These are phyloP conservation scores for Tauraco hartlaubi DNA, from an alignment of 2,797 vertebrate species.

Conservation along the genomic window DNA sequence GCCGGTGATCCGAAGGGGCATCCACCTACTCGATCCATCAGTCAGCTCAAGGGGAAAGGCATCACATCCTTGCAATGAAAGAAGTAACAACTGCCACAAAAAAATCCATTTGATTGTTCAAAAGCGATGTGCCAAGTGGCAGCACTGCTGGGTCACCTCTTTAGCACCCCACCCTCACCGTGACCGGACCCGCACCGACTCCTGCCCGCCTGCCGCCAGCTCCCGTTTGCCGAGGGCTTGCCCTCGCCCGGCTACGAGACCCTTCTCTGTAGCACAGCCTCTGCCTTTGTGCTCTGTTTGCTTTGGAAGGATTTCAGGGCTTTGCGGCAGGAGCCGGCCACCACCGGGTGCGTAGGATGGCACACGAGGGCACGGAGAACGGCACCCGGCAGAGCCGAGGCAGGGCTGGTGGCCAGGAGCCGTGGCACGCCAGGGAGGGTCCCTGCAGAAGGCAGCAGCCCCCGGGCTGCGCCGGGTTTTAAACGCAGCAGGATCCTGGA, in stretches of 20 bases:
- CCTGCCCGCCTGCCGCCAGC: background rate
- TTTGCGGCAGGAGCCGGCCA: background rate
- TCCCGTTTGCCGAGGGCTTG: background rate
- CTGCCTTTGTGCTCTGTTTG: background rate
- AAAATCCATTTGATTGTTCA: background rate
- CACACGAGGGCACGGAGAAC: rapidly evolving
- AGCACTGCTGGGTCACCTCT: background rate
- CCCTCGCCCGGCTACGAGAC: background rate
- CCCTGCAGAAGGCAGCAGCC: background rate
- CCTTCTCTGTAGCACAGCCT: background rate
- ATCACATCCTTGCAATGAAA: background rate
- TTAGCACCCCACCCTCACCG: background rate
- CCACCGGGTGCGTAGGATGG: background rate
- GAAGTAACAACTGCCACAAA: background rate
- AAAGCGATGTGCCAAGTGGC: background rate
- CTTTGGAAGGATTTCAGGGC: background rate
- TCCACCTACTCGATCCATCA: background rate
- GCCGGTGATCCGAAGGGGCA: background rate
- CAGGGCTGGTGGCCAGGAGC: background rate
- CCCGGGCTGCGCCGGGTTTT: rapidly evolving
- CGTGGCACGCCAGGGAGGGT: rapidly evolving
- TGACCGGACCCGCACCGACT: background rate
- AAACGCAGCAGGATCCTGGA: background rate
- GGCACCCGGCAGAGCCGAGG: background rate
- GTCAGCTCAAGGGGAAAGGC: background rate